These are phyloP conservation scores for Hemiprocne comata DNA, from an alignment of 2,113 vertebrate species.

Conservation along the genomic window DNA sequence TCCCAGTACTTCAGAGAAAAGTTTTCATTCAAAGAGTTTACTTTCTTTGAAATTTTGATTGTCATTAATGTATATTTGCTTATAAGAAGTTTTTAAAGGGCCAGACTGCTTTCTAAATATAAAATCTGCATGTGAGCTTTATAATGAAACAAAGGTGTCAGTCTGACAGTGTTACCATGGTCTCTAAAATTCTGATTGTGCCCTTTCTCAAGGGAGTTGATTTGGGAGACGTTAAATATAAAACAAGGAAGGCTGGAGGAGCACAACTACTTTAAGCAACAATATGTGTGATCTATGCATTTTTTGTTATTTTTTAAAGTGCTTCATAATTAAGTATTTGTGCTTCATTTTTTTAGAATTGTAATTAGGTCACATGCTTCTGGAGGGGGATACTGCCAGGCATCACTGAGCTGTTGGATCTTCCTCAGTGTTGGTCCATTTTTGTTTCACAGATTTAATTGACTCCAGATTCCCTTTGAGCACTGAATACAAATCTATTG, in stretches of 20 bases:
- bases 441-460: slow-evolving; percentile 43
- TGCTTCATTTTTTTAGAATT: slow-evolving; percentile 4
- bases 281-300: not conserved
- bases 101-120: not conserved
- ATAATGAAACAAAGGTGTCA: not conserved
- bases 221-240: not conserved
- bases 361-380: not conserved
- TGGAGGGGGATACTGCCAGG: not conserved
- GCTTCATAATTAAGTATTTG: slow-evolving; percentile 3
- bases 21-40: not conserved
- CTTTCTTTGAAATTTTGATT: not conserved
- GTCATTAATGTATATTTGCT: not conserved
- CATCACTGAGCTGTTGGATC: slow-evolving; percentile 21
- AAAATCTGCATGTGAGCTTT: not conserved
- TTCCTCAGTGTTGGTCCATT: slow-evolving; percentile 13
- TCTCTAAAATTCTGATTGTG: not conserved
- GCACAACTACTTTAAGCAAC: not conserved
- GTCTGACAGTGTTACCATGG: not conserved
- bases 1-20: not conserved
- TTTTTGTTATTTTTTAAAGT: not conserved
- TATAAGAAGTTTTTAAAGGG: not conserved
- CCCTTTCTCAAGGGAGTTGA: not conserved
- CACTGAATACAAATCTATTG: not conserved
- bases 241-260: not conserved
- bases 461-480: not conserved